phyloP scores from a whole-genome alignment of 2,797 vertebrate species.

The Yasuhikotakia modesta region DNA sequence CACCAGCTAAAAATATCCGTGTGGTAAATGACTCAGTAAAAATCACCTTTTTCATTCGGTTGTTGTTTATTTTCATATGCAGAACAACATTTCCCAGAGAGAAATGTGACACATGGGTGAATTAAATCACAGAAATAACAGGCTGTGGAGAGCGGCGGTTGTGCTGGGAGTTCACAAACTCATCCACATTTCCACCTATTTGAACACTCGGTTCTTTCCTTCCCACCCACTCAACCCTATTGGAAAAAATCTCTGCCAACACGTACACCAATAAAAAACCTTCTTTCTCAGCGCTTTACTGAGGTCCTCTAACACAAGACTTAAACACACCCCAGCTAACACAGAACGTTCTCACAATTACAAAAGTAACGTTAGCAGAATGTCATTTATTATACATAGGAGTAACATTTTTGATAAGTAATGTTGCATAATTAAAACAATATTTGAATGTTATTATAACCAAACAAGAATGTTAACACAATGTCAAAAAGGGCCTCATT shows the following conservation, averaged over 20 bases:
- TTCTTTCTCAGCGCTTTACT: background rate
- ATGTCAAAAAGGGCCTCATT: no score
- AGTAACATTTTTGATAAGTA: no score
- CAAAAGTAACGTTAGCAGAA: no score
- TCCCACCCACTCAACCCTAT: conserved; percentile 46
- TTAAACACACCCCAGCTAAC: background rate
- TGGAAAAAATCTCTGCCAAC: conserved; percentile 62
- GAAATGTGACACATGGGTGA: conserved; percentile 53
- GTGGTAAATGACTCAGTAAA: conserved; percentile 44
- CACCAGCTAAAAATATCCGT: conserved; percentile 30
- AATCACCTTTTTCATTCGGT: conserved; percentile 17
- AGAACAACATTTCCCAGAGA: conserved; percentile 26
- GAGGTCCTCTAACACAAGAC: background rate
- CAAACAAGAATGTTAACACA: no score
- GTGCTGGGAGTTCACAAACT: conserved; percentile 37
- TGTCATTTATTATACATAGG: no score
- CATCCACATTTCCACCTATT: conserved; percentile 64
- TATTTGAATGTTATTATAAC: no score
- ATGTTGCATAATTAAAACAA: no score
- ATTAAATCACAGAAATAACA: conserved; percentile 61
- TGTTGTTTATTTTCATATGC: conserved; percentile 31
- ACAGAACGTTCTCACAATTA: no score
- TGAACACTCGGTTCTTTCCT: conserved; percentile 46
- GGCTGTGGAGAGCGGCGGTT: conserved; percentile 31
- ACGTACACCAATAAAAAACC: conserved; percentile 32